A percentile compares a stretch with the other conserved stretches of the same genome.
phyloP scores from a whole-genome alignment of 2,888 invertebrate species.

The Brenthis ino region DNA sequence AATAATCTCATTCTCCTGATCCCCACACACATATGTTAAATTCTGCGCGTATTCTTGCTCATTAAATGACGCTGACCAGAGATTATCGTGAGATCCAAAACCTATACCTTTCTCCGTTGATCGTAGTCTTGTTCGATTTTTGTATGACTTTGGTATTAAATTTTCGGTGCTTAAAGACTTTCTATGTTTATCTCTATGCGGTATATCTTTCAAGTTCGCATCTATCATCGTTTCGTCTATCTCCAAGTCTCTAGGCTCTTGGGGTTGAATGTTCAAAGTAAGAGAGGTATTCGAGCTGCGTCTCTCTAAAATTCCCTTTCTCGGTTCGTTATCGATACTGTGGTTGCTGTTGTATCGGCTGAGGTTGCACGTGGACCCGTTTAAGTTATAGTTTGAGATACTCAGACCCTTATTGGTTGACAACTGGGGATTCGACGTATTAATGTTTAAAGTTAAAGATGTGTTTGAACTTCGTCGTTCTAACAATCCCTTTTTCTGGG shows the following conservation, averaged over 20 bases:
- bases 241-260: constrained; percentile 73
- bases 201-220: constrained; percentile 61
- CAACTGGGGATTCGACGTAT: constrained; percentile 71
- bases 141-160: constrained; percentile 77
- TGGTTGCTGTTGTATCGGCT: constrained; percentile 76
- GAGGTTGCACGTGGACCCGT: constrained; percentile 77
- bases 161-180: constrained; percentile 85
- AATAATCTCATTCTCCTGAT: constrained; percentile 77
- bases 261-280: constrained; percentile 83
- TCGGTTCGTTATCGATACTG: constrained; percentile 74
- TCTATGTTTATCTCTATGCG: constrained; percentile 70
- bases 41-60: constrained; percentile 69
- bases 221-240: constrained; percentile 71
- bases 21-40: constrained; percentile 72
- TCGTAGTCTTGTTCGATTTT: constrained; percentile 62
- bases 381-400: constrained; percentile 77
- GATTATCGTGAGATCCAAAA: constrained; percentile 78
- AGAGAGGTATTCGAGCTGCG: constrained; percentile 92
- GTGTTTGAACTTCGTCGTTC: constrained; percentile 95
- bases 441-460: constrained; percentile 90
- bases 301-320: constrained; percentile 87
- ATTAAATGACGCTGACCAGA: constrained; percentile 73
- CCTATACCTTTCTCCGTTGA: constrained; percentile 61
- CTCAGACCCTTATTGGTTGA: constrained; percentile 73
- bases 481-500: constrained; percentile 86